Evolutionary conservation across 2,888 invertebrate species (phyloP).

Genomic region (Pammene aurita): DNA sequence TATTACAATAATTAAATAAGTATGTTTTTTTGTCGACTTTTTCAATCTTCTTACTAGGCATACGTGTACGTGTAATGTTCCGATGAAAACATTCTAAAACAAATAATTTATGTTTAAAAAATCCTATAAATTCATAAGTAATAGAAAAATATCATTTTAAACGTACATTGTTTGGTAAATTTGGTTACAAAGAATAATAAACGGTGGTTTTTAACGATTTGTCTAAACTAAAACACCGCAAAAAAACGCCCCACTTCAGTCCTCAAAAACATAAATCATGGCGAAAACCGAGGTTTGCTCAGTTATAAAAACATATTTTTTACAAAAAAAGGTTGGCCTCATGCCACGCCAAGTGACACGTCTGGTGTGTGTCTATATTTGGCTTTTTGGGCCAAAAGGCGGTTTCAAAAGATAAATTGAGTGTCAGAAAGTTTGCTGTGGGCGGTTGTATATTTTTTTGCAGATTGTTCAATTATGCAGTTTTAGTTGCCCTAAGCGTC

Average conservation of each 20-base stretch:
- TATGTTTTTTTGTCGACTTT: too few relatives aligned
- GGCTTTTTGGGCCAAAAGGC: constrained; percentile 21
- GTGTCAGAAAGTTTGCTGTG: constrained; percentile 16
- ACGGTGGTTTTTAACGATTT: constrained; percentile 19
- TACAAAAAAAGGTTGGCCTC: constrained; percentile 55
- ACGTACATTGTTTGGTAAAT: not conserved
- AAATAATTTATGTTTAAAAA: too few relatives aligned
- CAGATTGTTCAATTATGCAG: not conserved
- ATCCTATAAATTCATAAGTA: too few relatives aligned
- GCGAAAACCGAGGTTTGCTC: constrained; percentile 54
- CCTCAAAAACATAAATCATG: constrained; percentile 60
- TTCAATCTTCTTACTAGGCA: too few relatives aligned
- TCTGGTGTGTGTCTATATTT: constrained; percentile 55
- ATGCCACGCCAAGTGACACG: constrained; percentile 61
- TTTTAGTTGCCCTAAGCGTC: not conserved
- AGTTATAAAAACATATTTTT: constrained; percentile 40
- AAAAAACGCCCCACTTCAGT: constrained; percentile 50
- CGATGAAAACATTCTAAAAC: too few relatives aligned
- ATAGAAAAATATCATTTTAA: not conserved
- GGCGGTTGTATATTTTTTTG: not conserved
- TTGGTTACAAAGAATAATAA: constrained; percentile 30
- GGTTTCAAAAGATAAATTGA: constrained; percentile 28
- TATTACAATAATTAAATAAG: too few relatives aligned
- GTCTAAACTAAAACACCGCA: constrained; percentile 22
- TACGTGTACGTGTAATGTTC: too few relatives aligned